These are phyloP conservation scores for Paradoxurus hermaphroditus DNA, from an alignment of 2,113 vertebrate species.

Conservation along the genomic window DNA sequence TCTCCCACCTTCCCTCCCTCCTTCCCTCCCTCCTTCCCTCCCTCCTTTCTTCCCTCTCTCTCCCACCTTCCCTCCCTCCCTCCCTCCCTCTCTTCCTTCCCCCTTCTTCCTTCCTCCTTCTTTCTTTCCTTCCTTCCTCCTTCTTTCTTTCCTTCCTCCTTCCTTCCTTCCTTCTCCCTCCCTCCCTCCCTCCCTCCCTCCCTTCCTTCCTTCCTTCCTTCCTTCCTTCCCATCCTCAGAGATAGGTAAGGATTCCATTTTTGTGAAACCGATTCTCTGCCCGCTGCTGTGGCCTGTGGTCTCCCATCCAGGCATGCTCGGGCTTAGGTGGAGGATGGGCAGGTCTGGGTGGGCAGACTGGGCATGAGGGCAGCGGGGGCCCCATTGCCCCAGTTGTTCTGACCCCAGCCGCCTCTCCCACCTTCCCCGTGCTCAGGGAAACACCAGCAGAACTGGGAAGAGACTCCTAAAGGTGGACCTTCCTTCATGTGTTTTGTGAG, in stretches of 20 bases:
- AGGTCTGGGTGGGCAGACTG: neutral
- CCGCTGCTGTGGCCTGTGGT: fast-evolving
- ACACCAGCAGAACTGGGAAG: neutral
- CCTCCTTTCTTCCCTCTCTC: neutral
- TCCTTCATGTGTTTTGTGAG: neutral
- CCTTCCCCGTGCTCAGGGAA: fast-evolving
- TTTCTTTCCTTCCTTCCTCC: too few species aligned
- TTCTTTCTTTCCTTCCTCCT: too few species aligned
- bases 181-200: too few species aligned
- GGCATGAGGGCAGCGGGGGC: neutral
- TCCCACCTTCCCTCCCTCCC: too few species aligned
- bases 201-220: fast-evolving
- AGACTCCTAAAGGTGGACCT: neutral
- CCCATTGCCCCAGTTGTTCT: fast-evolving
- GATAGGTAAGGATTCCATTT: neutral
- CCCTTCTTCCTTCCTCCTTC: too few species aligned
- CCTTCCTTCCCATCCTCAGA: neutral
- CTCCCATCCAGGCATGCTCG: neutral
- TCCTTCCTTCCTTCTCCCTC: too few species aligned
- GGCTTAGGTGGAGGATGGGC: neutral
- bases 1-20: fast-evolving
- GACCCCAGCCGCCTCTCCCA: neutral
- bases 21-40: fast-evolving
- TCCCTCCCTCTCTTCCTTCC: too few species aligned
- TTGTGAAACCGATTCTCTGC: neutral